Evolutionary conservation across 2,888 invertebrate species (phyloP), one percentile per base, ranked within the genome.

Genomic region (Tachina lurida): DNA sequence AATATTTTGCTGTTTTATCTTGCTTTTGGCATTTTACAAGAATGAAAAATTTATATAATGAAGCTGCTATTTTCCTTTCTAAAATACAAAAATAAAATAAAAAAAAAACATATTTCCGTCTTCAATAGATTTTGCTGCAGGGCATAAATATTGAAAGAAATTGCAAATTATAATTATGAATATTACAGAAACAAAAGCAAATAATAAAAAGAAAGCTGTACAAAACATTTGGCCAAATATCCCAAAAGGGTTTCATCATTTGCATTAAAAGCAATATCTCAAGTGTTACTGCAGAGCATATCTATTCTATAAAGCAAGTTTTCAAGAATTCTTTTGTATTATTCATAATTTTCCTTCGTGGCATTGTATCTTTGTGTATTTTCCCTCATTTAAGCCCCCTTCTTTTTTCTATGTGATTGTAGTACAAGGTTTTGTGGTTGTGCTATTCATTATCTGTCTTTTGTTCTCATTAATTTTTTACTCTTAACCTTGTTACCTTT

Each of bases 401-500:
- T 41, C 49, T 15, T 43, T 22, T 31, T n/a, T n/a, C n/a, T n/a
- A 65, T 52, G 67, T 56, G 49, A 41, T 39, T 67, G 80, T n/a
- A 15, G 15, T 10, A 31, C 67, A 80, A 65, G 73, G 74, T 74
- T 73, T 63, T 63, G 12, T 47, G 3, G n/a, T 41, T 56, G 45
- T 47, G 22, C 19, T 41, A 65, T 65, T 63, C 56, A 73, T 65
- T 49, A 56, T 71, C 63, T 56, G 17, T 22, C 15, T 67, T 67
- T 52, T 63, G 19, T 78, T 78, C 12, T 56, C 65, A 19, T 54
- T 65, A 22, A 47, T 47, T n/a, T 17, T 78, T 56, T 47, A 56
- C 67, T 43, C 7, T 67, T 74, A 67, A 73, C 74, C 74, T 80
- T 67, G 65, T 67, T 80, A 74, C 56, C 58, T 49, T 58, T 12